Evolutionary conservation across 2,888 invertebrate species (phyloP).

Genomic region (Rhagonycha lutea): DNA sequence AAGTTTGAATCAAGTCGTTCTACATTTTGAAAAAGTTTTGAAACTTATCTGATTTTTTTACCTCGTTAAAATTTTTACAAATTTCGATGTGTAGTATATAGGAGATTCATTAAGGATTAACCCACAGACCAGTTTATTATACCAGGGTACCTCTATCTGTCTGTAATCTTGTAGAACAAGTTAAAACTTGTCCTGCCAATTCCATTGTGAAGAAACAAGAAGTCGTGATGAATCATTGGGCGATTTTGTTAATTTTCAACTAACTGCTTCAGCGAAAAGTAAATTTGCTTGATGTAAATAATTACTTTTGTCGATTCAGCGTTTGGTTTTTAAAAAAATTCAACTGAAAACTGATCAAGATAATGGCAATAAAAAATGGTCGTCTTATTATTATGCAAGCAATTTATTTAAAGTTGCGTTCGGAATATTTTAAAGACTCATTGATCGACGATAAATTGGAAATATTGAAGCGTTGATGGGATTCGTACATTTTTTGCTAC

Average conservation of each 20-base stretch:
- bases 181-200: conserved; percentile 29
- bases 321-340: not conserved
- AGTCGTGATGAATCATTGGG: not conserved
- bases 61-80: not conserved
- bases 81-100: not conserved
- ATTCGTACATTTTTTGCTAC: not conserved
- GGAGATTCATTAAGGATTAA: not conserved
- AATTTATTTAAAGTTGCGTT: not conserved
- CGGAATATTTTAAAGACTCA: not conserved
- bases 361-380: not conserved
- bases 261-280: not conserved
- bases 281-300: not conserved
- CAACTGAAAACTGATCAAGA: not conserved
- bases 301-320: not conserved
- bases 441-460: not conserved
- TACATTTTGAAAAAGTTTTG: not conserved
- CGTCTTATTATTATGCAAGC: not conserved
- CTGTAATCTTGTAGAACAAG: conserved; percentile 25
- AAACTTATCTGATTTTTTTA: not conserved
- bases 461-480: not conserved
- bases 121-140: not conserved
- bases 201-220: not conserved
- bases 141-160: conserved; percentile 26
- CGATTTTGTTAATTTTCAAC: not conserved
- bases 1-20: not conserved